Conservation (phyloP, 2,113 vertebrate genomes). For the Emydocephalus ijimae region DNA sequence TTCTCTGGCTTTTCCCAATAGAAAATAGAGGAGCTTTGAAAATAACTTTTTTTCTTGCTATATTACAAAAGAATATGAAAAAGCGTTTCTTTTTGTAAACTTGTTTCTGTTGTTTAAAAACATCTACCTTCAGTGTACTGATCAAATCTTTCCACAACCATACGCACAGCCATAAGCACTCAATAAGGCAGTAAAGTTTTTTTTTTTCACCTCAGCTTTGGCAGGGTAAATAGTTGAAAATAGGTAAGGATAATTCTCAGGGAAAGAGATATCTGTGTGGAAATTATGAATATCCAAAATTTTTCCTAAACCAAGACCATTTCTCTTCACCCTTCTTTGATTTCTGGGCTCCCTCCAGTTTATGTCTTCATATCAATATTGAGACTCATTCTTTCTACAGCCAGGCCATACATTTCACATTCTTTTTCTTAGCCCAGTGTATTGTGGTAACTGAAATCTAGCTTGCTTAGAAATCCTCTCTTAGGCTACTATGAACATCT, state of each 20-base stretch:
- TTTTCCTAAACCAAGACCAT: too few relatives aligned
- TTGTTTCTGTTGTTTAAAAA: not conserved
- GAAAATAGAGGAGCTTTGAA: not conserved
- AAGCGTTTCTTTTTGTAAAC: not conserved
- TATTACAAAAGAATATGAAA: not conserved
- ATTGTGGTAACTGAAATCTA: too few relatives aligned
- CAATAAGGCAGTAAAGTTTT: not conserved
- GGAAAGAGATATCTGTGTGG: not conserved
- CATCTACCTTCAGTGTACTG: not conserved
- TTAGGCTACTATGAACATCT: not conserved
- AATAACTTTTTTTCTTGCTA: not conserved
- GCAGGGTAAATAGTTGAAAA: not conserved
- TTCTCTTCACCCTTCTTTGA: not conserved
- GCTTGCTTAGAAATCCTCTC: not conserved
- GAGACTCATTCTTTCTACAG: not conserved
- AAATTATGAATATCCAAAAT: not conserved
- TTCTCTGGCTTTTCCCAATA: not conserved
- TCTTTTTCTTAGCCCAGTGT: not conserved
- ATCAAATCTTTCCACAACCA: not conserved
- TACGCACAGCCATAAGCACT: not conserved
- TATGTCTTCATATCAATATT: not conserved
- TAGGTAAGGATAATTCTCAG: not conserved
- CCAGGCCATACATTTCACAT: not conserved
- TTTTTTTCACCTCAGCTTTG: not conserved
- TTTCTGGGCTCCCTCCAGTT: not conserved